These are phyloP conservation scores for Percopsis transmontana DNA, from an alignment of 2,113 vertebrate genomes.

Conservation along the genomic window DNA sequence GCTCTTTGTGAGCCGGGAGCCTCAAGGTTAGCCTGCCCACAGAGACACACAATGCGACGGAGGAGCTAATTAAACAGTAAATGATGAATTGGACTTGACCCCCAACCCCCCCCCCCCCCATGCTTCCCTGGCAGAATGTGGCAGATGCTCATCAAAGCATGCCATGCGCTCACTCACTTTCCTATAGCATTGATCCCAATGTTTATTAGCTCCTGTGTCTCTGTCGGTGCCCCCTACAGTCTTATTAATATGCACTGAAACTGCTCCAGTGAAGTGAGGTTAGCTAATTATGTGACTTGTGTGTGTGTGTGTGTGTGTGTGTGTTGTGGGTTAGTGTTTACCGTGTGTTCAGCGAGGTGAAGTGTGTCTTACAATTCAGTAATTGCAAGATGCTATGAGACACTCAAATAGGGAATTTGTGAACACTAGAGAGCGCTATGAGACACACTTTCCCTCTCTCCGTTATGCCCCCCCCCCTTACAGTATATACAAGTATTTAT, in stretches of 20 bases:
- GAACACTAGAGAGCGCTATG: constrained; percentile 11
- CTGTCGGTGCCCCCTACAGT: constrained; percentile 12
- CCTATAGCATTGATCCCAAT: constrained; percentile 22
- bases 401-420: neutral
- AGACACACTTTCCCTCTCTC: constrained; percentile 11
- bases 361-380: constrained; percentile 24
- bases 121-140: constrained; percentile 14
- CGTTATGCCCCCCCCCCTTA: constrained; percentile 1
- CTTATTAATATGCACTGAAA: neutral
- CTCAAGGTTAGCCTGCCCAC: constrained; percentile 6
- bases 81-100: constrained; percentile 32
- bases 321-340: constrained; percentile 1
- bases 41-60: constrained; percentile 15
- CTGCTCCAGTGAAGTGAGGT: neutral
- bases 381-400: too few relatives aligned
- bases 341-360: too few relatives aligned
- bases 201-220: constrained; percentile 16
- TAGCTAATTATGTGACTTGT: constrained; percentile 17
- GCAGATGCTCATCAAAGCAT: constrained; percentile 55
- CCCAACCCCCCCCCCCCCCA: neutral
- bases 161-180: neutral
- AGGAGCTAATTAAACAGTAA: constrained; percentile 36
- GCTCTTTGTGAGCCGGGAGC: constrained; percentile 11
- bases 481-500: constrained; percentile 2
- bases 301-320: neutral